Percentiles rank a stretch among this genome's conserved stretches.
These are phyloP conservation scores for Anhinga anhinga DNA, from an alignment of 2,113 vertebrate species.

Conservation along the genomic window DNA sequence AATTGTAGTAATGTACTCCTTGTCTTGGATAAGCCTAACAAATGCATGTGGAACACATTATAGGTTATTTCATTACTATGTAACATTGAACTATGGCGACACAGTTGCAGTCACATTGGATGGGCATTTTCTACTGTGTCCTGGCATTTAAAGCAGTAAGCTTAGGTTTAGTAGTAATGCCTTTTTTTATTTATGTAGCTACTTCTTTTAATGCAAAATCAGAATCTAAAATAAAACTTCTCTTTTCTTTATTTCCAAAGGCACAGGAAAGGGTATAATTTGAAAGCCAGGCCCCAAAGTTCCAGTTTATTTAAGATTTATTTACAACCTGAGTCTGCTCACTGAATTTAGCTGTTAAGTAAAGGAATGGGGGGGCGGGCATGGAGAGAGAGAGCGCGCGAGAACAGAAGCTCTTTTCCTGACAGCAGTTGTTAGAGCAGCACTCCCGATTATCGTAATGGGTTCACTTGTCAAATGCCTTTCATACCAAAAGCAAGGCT, in stretches of 20 bases:
- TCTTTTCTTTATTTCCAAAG: neutral
- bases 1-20: neutral
- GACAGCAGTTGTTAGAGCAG: constrained; percentile 23
- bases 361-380: neutral
- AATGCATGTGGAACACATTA: neutral
- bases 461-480: constrained; percentile 38
- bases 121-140: neutral
- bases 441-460: constrained; percentile 34
- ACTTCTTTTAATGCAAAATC: neutral
- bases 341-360: neutral
- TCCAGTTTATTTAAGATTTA: neutral
- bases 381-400: neutral
- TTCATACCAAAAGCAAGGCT: constrained; percentile 35
- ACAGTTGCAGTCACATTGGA: neutral
- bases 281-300: neutral
- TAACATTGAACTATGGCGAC: neutral
- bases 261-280: neutral
- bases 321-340: neutral
- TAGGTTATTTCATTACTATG: neutral
- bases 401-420: constrained; percentile 30
- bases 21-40: neutral
- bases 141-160: neutral
- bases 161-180: neutral
- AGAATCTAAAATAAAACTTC: neutral
- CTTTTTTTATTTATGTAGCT: neutral